Evolutionary conservation across 2,888 invertebrate genomes (phyloP).

Genomic region (Lycophotia porphyrea): DNA sequence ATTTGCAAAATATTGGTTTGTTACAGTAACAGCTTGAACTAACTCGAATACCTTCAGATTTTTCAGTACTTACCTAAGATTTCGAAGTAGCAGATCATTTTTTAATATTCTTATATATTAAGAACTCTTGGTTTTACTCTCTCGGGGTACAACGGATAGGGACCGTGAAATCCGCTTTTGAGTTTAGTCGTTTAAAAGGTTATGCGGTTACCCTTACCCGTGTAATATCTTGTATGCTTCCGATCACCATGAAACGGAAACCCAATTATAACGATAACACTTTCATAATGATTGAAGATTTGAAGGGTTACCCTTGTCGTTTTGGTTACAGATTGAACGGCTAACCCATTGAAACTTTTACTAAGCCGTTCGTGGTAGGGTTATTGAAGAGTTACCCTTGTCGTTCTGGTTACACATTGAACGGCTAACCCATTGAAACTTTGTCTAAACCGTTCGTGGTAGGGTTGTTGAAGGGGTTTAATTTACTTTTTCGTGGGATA

Average conservation of each 20-base stretch:
- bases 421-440: no score
- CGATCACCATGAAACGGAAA: background rate
- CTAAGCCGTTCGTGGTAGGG: background rate
- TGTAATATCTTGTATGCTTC: background rate
- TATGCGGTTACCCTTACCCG: constrained; percentile 1
- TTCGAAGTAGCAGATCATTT: background rate
- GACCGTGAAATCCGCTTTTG: background rate
- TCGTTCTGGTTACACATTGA: background rate
- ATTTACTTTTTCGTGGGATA: background rate
- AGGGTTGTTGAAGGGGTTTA: background rate
- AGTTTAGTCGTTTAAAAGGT: constrained; percentile 24
- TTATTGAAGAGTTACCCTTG: background rate
- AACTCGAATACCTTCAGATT: background rate
- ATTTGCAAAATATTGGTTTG: constrained; percentile 22
- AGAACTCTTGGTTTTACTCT: background rate
- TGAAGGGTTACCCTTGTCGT: background rate
- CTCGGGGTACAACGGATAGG: background rate
- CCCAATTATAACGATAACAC: background rate
- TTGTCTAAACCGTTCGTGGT: background rate
- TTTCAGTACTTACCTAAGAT: background rate
- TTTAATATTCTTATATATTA: background rate
- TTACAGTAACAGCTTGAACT: background rate
- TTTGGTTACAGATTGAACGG: background rate
- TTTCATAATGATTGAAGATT: background rate
- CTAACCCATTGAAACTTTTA: background rate